Base-by-base conservation (phyloP, 2,797 vertebrate species). In the Rhyacichthys aspro region DNA sequence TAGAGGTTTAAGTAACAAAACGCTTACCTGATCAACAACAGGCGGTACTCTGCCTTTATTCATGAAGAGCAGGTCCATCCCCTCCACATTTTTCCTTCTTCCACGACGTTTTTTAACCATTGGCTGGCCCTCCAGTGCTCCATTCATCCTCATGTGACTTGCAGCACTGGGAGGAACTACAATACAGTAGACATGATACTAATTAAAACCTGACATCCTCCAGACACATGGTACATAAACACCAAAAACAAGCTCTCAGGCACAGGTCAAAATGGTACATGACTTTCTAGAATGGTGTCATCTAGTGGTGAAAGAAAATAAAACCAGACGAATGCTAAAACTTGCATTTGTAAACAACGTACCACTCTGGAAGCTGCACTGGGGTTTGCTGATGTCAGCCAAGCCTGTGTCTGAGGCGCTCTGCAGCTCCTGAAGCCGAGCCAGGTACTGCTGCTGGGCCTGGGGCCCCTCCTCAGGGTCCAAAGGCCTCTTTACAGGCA, bases 21-120 rank as follows among this genome's bases (percentile, higher is more conserved):
- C 0, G 52, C 72, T 92, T 83, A 98, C 97, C 75, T 94, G 94
- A 55, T 97, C 95, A 46, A 92, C 76, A 62, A 49, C 70, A 48
- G 76, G 53, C 58, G 94, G 87, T 55, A 88, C 89, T 85, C 90
- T 93, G 79, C 73, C 96, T 86, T 69, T 94, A 70, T 96, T 98
- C 88, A 96, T 92, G 69, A 96, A 96, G 49, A 98, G 93, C 43
- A 96, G 87, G 84, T 99, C 96, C 86, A 96, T 91, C 32, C 96
- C 96, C 79, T 98, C 97, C 41, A 99, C 96, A 3, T 99, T 99
- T 95, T 96, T 99, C 78, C 95, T 95, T 74, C 97, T 93, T 54
- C 98, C 98, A 63, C 97, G 91, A 53, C 94, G 90, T 89, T 94
- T 97, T 89, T 98, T 99, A 38, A 96, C 86, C 42, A 93, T 74